phyloP scores from a whole-genome alignment of 30 jellyfish, hydroid and myxozoan genomes.

The Aurelia sp. region DNA sequence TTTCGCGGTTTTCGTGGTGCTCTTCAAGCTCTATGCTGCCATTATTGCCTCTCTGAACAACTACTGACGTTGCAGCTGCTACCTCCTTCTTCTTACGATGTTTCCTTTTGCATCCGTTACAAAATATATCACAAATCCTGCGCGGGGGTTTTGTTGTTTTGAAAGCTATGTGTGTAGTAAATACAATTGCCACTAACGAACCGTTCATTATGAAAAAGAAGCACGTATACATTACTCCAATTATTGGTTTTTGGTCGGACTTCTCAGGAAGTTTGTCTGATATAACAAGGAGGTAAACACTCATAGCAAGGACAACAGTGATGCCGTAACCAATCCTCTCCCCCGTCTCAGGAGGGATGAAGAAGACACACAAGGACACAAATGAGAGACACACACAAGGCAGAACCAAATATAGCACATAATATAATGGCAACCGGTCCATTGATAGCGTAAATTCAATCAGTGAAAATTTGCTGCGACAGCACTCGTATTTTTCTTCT shows the following conservation, averaged over 20 bases:
- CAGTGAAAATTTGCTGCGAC: constrained; percentile 60
- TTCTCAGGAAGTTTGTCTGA: constrained; percentile 78
- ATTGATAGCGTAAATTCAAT: constrained; percentile 17
- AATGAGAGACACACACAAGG: constrained; percentile 62
- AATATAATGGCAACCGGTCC: constrained; percentile 65
- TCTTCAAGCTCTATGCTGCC: constrained; percentile 1
- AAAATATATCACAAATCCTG: constrained; percentile 22
- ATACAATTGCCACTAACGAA: constrained; percentile 37
- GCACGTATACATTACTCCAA: constrained; percentile 61
- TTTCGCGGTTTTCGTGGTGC: neutral
- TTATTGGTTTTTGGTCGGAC: constrained; percentile 60
- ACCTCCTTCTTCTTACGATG: constrained; percentile 2
- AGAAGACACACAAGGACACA: constrained; percentile 51
- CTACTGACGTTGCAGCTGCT: too few species aligned
- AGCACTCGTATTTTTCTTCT: constrained; percentile 34
- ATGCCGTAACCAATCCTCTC: constrained; percentile 71
- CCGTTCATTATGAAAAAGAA: constrained; percentile 47
- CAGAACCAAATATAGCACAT: constrained; percentile 56
- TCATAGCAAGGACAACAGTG: constrained; percentile 72
- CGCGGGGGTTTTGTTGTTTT: constrained; percentile 60
- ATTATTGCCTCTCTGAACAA: neutral
- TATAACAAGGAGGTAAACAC: constrained; percentile 70
- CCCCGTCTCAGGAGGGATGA: constrained; percentile 74
- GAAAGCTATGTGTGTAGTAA: constrained; percentile 48
- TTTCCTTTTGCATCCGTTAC: constrained; percentile 22